phyloP scores from a whole-genome alignment of 2,113 vertebrate genomes.

The Pundamilia nyererei region DNA sequence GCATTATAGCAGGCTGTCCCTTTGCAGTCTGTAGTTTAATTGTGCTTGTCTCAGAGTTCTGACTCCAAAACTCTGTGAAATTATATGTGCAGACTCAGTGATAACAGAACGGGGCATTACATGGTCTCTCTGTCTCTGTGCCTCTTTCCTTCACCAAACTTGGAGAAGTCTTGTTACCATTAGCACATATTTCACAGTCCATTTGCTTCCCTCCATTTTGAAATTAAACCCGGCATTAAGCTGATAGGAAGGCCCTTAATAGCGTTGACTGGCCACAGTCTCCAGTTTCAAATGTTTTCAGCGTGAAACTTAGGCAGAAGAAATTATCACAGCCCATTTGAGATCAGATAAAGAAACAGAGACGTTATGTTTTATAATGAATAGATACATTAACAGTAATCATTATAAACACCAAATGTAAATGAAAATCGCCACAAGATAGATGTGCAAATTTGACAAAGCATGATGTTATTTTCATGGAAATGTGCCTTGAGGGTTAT shows the following conservation, averaged over 20 bases:
- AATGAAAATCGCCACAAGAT: background rate
- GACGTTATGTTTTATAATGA: background rate
- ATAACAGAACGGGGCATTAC: slow-evolving; percentile 59
- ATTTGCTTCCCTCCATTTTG: slow-evolving; percentile 76
- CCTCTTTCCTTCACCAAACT: slow-evolving; percentile 45
- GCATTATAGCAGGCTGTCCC: slow-evolving; percentile 66
- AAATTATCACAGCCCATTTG: background rate
- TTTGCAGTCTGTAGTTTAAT: slow-evolving; percentile 74
- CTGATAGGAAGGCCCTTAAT: slow-evolving; percentile 64
- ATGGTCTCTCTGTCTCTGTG: slow-evolving; percentile 41
- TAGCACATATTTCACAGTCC: slow-evolving; percentile 82
- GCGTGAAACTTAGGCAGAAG: background rate
- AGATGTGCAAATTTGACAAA: background rate
- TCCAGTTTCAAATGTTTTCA: slow-evolving; percentile 31
- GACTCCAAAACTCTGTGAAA: slow-evolving; percentile 76
- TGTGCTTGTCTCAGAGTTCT: slow-evolving; percentile 63
- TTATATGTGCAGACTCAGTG: slow-evolving; percentile 70
- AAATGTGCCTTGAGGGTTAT: background rate
- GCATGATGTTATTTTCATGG: background rate
- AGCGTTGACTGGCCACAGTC: slow-evolving; percentile 43
- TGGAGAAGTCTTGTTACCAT: slow-evolving; percentile 77
- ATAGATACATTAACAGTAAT: background rate
- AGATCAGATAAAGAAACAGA: background rate
- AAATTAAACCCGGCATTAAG: slow-evolving; percentile 66
- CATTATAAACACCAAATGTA: background rate